These are phyloP conservation scores for Pseudomugil tenellus DNA, from an alignment of 2,797 vertebrate genomes.

Conservation along the genomic window DNA sequence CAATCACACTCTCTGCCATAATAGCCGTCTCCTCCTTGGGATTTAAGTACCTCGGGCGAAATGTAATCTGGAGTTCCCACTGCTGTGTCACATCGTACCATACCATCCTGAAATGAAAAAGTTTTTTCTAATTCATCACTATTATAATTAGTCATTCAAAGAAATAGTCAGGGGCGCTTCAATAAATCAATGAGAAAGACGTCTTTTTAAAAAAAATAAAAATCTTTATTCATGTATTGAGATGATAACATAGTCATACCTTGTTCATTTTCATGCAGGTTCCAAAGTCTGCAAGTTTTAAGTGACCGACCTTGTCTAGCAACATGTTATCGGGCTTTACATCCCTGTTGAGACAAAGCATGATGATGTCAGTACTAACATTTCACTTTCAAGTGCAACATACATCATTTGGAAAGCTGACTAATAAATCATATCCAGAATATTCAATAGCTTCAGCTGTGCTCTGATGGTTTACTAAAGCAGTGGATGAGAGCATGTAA, in stretches of 20 bases:
- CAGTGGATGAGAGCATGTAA: neutral
- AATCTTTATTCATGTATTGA: neutral
- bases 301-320: slow-evolving; percentile 96
- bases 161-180: neutral
- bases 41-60: slow-evolving; percentile 98
- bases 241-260: slow-evolving; percentile 75
- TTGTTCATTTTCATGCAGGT: slow-evolving; percentile 99
- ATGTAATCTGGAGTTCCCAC: slow-evolving; percentile 99
- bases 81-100: slow-evolving; percentile 99
- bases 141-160: neutral
- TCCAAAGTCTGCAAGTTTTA: slow-evolving; percentile 99
- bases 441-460: neutral
- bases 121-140: neutral
- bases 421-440: neutral
- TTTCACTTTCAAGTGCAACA: neutral
- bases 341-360: slow-evolving; percentile 82
- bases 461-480: neutral
- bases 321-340: slow-evolving; percentile 99
- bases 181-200: neutral
- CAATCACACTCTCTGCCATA: slow-evolving; percentile 98
- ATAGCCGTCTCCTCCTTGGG: slow-evolving; percentile 97
- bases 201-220: neutral
- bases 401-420: neutral
- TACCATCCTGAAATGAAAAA: slow-evolving; percentile 87
- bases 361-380: slow-evolving; percentile 21